Conservation (phyloP, 2,113 vertebrate species). For the Oriolus oriolus region DNA sequence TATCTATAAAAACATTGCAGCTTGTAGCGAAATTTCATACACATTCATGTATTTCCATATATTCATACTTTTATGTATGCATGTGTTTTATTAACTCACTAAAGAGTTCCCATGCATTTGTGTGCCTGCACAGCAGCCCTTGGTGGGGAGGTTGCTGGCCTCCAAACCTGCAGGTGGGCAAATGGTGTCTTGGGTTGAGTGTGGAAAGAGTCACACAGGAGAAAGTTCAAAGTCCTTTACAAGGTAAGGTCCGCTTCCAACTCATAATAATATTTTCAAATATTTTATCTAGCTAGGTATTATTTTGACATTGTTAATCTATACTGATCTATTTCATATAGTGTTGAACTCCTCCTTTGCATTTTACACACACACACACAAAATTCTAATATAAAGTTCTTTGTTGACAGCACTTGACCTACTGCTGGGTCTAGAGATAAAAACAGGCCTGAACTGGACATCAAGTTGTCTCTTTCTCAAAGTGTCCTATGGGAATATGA, state of each 20-base stretch:
- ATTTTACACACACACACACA: neutral
- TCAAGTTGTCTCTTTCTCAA: neutral
- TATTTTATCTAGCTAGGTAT: neutral
- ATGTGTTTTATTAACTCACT: neutral
- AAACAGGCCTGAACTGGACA: neutral
- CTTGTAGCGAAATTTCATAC: neutral
- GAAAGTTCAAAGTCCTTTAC: neutral
- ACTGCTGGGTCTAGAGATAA: neutral
- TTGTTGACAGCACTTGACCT: neutral
- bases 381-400: neutral
- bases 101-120: neutral
- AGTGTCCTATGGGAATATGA: neutral
- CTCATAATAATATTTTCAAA: neutral
- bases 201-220: neutral
- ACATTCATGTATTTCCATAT: neutral
- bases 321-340: neutral
- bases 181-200: neutral
- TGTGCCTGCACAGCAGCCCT: neutral
- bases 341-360: neutral
- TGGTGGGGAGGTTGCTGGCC: neutral
- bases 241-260: neutral
- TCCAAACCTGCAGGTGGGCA: neutral
- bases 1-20: neutral
- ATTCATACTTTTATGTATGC: neutral
- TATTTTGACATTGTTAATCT: neutral